Conservation (phyloP, 2,797 vertebrate species). For the Anguilla obscura region DNA sequence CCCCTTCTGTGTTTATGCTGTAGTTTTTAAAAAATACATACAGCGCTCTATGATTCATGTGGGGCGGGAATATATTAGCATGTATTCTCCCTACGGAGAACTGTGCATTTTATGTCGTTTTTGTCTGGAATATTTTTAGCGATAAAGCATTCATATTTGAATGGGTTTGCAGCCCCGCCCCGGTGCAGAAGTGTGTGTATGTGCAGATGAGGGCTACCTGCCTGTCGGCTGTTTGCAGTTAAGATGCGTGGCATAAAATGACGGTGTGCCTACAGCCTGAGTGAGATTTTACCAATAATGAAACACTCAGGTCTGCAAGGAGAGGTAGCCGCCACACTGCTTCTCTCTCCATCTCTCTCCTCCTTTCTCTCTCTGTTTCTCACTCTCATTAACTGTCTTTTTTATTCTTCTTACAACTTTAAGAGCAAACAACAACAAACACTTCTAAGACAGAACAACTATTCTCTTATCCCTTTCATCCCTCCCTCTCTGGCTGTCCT, state of each 20-base stretch:
- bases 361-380: constrained; percentile 43
- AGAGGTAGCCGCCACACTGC: neutral
- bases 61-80: neutral
- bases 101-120: neutral
- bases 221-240: neutral
- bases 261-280: neutral
- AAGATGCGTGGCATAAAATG: neutral
- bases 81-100: neutral
- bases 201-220: neutral
- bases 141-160: neutral
- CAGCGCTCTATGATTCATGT: neutral
- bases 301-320: neutral
- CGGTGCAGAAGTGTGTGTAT: neutral
- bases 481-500: constrained; percentile 27
- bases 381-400: constrained; percentile 35
- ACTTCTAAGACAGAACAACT: no score
- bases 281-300: neutral
- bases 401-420: no score
- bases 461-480: no score
- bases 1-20: neutral
- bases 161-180: neutral
- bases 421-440: no score
- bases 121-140: neutral
- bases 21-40: neutral
- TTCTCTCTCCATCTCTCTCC: constrained; percentile 37